These are phyloP conservation scores for Aplocera efformata DNA, from an alignment of 2,888 invertebrate genomes.

Conservation along the genomic window DNA sequence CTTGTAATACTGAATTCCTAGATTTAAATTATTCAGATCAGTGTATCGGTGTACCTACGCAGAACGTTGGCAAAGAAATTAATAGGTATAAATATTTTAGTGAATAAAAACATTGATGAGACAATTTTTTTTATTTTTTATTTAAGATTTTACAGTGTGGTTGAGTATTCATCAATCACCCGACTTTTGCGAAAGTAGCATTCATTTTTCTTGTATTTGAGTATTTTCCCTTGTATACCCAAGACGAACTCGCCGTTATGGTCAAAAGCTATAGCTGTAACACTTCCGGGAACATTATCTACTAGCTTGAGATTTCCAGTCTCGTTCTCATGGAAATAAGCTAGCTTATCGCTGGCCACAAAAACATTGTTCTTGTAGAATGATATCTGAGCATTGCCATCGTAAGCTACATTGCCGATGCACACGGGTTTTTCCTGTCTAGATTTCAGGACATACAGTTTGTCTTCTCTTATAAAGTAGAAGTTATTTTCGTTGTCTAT, in stretches of 20 bases:
- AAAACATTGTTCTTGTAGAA: conserved; percentile 53
- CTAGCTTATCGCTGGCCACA: conserved; percentile 53
- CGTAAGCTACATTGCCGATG: conserved; percentile 51
- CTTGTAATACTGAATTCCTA: no score
- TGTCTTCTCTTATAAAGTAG: conserved; percentile 56
- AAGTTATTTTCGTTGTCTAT: conserved; percentile 63
- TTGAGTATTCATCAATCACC: conserved; percentile 19
- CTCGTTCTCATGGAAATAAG: conserved; percentile 58
- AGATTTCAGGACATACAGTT: conserved; percentile 52
- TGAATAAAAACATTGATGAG: conserved; percentile 27
- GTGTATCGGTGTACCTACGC: no score
- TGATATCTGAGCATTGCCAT: conserved; percentile 60
- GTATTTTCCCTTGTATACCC: conserved; percentile 51
- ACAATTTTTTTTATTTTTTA: not conserved
- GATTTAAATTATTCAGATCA: no score
- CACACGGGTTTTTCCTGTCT: conserved; percentile 41
- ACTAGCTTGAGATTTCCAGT: conserved; percentile 48
- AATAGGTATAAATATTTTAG: conserved; percentile 29
- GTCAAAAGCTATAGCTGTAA: conserved; percentile 63
- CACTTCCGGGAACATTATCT: conserved; percentile 47
- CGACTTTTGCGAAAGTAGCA: conserved; percentile 41
- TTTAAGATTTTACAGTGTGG: not conserved
- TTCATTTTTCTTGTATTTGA: conserved; percentile 53
- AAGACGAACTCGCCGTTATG: conserved; percentile 50
- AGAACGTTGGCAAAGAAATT: not conserved